Evolutionary conservation across 2,797 vertebrate genomes (phyloP).

Genomic region (Harpagifer antarcticus): DNA sequence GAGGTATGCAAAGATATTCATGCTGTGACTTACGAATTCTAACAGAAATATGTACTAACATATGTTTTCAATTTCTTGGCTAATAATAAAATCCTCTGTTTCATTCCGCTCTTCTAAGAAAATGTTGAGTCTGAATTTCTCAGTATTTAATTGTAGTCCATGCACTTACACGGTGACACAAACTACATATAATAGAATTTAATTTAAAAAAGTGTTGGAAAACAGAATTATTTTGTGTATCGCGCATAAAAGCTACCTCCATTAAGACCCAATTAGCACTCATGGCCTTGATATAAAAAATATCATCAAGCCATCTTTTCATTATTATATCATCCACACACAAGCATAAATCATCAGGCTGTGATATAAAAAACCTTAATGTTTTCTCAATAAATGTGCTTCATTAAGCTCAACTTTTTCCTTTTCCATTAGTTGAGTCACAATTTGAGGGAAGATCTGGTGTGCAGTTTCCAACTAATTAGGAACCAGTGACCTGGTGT

Average conservation of each 20-base stretch:
- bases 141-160: constrained; percentile 3
- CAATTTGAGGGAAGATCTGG: constrained; percentile 20
- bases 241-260: background rate
- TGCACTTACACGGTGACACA: background rate
- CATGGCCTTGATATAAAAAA: background rate
- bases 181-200: background rate
- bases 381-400: constrained; percentile 47
- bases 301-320: constrained; percentile 6
- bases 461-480: constrained; percentile 63
- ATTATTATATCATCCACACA: constrained; percentile 8
- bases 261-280: background rate
- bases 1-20: background rate
- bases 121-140: background rate
- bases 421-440: constrained; percentile 41
- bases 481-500: constrained; percentile 65
- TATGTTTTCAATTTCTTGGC: too few relatives aligned
- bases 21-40: background rate
- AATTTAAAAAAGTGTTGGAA: background rate
- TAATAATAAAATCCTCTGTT: background rate
- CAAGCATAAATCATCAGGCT: background rate
- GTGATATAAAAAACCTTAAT: background rate
- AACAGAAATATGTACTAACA: background rate
- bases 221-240: background rate
- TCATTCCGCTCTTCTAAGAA: background rate
- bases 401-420: constrained; percentile 42